A percentile compares a stretch with the other conserved stretches of the same genome.
phyloP scores from a whole-genome alignment of 2,113 vertebrate genomes.

The Gasterosteus aculeatus region DNA sequence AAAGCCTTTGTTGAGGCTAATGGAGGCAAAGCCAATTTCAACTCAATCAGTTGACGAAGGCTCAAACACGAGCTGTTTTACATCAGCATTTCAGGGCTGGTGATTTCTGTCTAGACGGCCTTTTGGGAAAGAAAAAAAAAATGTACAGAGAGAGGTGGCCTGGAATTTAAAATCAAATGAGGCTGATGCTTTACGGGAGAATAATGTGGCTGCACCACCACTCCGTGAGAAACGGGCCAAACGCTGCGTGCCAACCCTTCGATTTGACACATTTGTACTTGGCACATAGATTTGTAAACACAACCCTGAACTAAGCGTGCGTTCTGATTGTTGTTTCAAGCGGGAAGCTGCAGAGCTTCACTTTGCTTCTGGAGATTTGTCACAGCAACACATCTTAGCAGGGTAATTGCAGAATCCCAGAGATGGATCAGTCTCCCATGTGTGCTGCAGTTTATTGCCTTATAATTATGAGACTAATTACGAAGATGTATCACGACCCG shows the following conservation, averaged over 20 bases:
- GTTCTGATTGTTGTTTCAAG: slow-evolving; percentile 19
- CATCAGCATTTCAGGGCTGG: slow-evolving; percentile 38
- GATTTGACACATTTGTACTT: slow-evolving; percentile 5
- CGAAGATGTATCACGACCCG: slow-evolving; percentile 72
- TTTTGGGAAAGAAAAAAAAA: background rate
- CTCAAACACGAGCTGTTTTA: slow-evolving; percentile 45
- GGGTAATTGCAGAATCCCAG: slow-evolving; percentile 65
- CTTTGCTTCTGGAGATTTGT: slow-evolving; percentile 62
- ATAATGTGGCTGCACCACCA: background rate
- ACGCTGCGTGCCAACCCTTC: slow-evolving; percentile 2
- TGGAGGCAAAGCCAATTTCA: slow-evolving; percentile 68
- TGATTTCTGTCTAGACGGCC: slow-evolving; percentile 37
- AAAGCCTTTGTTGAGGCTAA: slow-evolving; percentile 57
- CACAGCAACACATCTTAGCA: slow-evolving; percentile 58
- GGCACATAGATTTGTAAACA: slow-evolving; percentile 1
- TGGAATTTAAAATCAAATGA: slow-evolving; percentile 37
- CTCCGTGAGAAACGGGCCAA: background rate
- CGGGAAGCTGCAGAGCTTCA: slow-evolving; percentile 25
- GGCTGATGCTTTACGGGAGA: background rate
- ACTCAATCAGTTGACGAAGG: slow-evolving; percentile 54
- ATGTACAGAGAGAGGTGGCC: background rate
- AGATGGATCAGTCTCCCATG: slow-evolving; percentile 71
- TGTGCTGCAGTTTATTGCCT: slow-evolving; percentile 76
- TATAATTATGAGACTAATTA: slow-evolving; percentile 82
- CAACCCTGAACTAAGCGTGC: slow-evolving; percentile 19